Percentiles rank a stretch among this genome's conserved stretches.
phyloP scores from a whole-genome alignment of 2,888 invertebrate genomes.

The Drosophila mettleri region DNA sequence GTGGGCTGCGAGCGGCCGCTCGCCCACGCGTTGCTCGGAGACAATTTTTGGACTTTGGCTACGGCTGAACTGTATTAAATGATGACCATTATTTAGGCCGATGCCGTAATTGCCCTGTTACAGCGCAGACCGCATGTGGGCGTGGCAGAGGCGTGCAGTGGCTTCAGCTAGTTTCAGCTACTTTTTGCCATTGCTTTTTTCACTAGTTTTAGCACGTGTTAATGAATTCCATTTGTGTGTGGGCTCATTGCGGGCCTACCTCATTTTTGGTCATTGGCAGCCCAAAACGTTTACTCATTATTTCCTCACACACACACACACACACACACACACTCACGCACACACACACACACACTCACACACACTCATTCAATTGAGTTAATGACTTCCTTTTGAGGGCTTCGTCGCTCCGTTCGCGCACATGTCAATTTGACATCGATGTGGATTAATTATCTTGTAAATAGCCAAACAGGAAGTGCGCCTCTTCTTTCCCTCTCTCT shows the following conservation, averaged over 20 bases:
- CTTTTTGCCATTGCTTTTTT: too few relatives aligned
- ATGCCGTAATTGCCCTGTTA: conserved; percentile 34
- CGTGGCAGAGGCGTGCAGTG: conserved; percentile 17
- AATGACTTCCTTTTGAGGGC: conserved; percentile 59
- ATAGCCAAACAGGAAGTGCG: conserved; percentile 57
- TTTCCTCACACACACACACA: conserved; percentile 45
- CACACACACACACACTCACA: conserved; percentile 11
- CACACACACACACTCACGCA: conserved; percentile 1
- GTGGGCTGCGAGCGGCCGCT: conserved; percentile 24
- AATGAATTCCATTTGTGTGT: conserved; percentile 17
- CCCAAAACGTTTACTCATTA: conserved; percentile 38
- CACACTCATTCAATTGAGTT: conserved; percentile 16
- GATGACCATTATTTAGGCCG: conserved; percentile 9
- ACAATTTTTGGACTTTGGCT: conserved; percentile 8
- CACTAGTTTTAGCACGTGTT: conserved; percentile 51
- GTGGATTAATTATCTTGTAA: conserved; percentile 70
- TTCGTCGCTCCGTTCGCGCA: conserved; percentile 27
- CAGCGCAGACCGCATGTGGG: conserved; percentile 8
- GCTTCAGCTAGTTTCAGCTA: neutral
- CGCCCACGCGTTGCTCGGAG: conserved; percentile 13
- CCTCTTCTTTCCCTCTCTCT: neutral
- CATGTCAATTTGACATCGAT: conserved; percentile 75
- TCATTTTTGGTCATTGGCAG: conserved; percentile 32
- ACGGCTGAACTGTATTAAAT: conserved; percentile 30
- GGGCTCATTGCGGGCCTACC: neutral